Evolutionary conservation across 1,140 invertebrate genomes (phyloP), one percentile per base, ranked within the genome.

Genomic region (Charaxes varanes): DNA sequence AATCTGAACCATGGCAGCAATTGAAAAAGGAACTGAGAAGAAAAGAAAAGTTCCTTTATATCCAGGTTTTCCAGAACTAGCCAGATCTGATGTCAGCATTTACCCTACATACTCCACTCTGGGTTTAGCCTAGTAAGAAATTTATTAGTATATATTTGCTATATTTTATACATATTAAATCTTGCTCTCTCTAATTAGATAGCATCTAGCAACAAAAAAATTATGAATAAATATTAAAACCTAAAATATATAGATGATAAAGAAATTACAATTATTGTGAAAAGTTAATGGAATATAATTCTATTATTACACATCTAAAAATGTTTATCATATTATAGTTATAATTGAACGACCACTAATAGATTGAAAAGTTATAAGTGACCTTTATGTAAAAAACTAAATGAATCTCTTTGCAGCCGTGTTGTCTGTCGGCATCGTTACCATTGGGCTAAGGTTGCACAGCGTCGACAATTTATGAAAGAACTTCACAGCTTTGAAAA

Each of bases 391-490:
- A n/a, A n/a, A n/a, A n/a, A n/a, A n/a, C n/a, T n/a, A n/a, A n/a
- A n/a, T 34, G 6, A 42, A 10, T 18, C 15, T 51, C 6, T 36
- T 71, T 78, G 49, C 50, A 85, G 83, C 32, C 55, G 65, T 15
- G 77, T 79, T 4, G 67, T 81, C 5, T 85, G 83, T 42, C 66
- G 76, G 4, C 73, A 82, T 28, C 66, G 79, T 8, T 84, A 82
- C 41, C 70, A 82, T 30, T 72, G 65, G 57, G 62, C 73, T 2
- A 77, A 64, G 33, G 68, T 68, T 22, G 60, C 53, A 0, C 77
- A 84, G 43, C 63, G 53, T 18, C 68, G 68, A 8, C 84, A 85
- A 33, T 85, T 85, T 33, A 77, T 80, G 67, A 68, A 41, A 15
- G 84, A 85, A 43, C 64, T 84, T 1, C 70, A 74, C 28, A 79